Conservation (phyloP, 2,888 invertebrate species). For the Smittia aterrima region DNA sequence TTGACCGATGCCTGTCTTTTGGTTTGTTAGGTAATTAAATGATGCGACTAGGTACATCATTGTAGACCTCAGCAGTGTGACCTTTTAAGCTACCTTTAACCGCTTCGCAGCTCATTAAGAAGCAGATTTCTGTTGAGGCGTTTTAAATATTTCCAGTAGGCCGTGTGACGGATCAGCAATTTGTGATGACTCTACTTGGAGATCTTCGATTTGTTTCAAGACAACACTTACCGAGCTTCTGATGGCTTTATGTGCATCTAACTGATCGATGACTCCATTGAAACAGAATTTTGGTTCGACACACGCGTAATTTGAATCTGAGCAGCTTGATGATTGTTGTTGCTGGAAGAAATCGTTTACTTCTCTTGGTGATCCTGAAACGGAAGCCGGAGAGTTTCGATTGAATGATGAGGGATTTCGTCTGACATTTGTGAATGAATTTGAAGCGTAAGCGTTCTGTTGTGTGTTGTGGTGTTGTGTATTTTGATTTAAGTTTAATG, state of each 20-base stretch:
- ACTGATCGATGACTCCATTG: conserved; percentile 49
- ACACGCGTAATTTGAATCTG: conserved; percentile 49
- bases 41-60: background rate
- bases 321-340: conserved; percentile 44
- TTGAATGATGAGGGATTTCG: background rate
- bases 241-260: conserved; percentile 41
- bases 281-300: conserved; percentile 50
- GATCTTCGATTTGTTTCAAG: too few relatives aligned
- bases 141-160: background rate
- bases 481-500: conserved; percentile 15
- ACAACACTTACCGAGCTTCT: conserved; percentile 50
- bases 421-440: conserved; percentile 13
- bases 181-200: too few relatives aligned
- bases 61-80: background rate
- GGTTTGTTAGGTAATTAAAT: background rate
- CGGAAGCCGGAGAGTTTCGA: background rate
- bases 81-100: background rate
- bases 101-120: background rate
- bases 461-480: conserved; percentile 7
- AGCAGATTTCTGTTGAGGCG: background rate
- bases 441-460: background rate
- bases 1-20: background rate
- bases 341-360: background rate
- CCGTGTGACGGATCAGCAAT: background rate
- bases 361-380: conserved; percentile 26